A percentile compares a stretch with the other conserved stretches of the same genome.
Conservation (phyloP, 2,888 invertebrate genomes). For the Ophion costatus region DNA sequence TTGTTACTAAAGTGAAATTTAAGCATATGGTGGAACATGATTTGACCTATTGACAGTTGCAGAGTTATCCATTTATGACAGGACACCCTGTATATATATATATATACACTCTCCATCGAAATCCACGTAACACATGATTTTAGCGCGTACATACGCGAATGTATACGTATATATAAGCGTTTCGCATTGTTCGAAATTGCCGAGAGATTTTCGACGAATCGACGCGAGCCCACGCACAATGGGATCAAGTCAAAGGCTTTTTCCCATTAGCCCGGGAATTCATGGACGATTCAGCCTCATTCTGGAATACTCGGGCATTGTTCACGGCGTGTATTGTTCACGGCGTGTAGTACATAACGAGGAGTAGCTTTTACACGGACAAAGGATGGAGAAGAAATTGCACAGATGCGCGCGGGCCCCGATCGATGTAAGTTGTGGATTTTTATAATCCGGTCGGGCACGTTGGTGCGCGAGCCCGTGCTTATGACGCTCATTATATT, state of each 20-base stretch:
- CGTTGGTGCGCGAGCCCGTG: neutral
- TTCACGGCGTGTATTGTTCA: slow-evolving; percentile 16
- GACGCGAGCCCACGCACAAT: slow-evolving; percentile 36
- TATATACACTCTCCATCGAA: slow-evolving; percentile 14
- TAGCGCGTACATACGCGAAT: slow-evolving; percentile 7
- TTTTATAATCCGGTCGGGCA: slow-evolving; percentile 1
- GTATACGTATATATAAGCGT: slow-evolving; percentile 11
- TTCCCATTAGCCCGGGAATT: slow-evolving; percentile 48
- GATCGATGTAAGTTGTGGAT: neutral
- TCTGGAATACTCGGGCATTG: slow-evolving; percentile 25
- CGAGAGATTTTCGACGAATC: slow-evolving; percentile 50
- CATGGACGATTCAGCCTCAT: slow-evolving; percentile 49
- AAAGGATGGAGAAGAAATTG: slow-evolving; percentile 40
- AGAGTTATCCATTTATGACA: no score
- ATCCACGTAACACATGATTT: slow-evolving; percentile 37
- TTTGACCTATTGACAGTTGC: no score
- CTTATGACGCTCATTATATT: neutral
- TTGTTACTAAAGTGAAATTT: no score
- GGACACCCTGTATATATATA: no score
- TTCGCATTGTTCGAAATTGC: slow-evolving; percentile 60
- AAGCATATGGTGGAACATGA: no score
- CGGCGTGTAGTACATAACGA: neutral
- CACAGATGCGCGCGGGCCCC: slow-evolving; percentile 29
- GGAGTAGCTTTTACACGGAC: slow-evolving; percentile 44
- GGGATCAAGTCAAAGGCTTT: slow-evolving; percentile 42